A percentile compares a stretch with the other conserved stretches of the same genome.
Evolutionary conservation across 37 sponge, comb jelly and placozoan species (phyloP).

Genomic region (Tethya wilhelma): DNA sequence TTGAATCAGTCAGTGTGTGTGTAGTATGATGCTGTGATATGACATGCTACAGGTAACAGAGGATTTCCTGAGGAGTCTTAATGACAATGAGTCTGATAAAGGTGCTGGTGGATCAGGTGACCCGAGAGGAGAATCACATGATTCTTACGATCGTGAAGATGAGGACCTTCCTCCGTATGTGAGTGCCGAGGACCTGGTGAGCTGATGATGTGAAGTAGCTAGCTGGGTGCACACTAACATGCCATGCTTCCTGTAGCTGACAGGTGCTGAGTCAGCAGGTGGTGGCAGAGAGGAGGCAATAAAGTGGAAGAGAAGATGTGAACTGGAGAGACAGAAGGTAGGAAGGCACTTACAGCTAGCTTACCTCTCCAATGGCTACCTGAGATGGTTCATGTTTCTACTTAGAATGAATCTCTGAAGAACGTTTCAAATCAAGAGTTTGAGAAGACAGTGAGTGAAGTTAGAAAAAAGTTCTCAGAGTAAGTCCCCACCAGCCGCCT

Average conservation of each 20-base stretch:
- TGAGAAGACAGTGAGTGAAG: slow-evolving; percentile 14
- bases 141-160: too few relatives aligned
- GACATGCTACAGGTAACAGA: slow-evolving; percentile 14
- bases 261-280: too few relatives aligned
- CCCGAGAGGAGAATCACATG: slow-evolving; percentile 1
- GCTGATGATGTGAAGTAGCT: too few relatives aligned
- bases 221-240: too few relatives aligned
- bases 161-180: too few relatives aligned
- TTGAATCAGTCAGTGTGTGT: too few relatives aligned
- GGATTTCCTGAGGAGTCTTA: slow-evolving; percentile 23
- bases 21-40: too few relatives aligned
- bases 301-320: slow-evolving; percentile 13
- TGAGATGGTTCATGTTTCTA: too few relatives aligned
- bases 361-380: too few relatives aligned
- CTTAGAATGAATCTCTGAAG: slow-evolving; percentile 46
- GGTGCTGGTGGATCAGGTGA: background rate
- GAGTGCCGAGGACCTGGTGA: too few relatives aligned
- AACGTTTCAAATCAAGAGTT: slow-evolving; percentile 30
- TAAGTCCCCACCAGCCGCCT: too few relatives aligned
- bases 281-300: background rate
- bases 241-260: too few relatives aligned
- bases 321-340: slow-evolving; percentile 19
- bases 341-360: background rate
- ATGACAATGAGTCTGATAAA: background rate
- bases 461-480: slow-evolving; percentile 40